Percentiles rank a stretch among this genome's conserved stretches.
Conservation (phyloP, 1,140 invertebrate species). For the Pachypeltis micranthus region DNA sequence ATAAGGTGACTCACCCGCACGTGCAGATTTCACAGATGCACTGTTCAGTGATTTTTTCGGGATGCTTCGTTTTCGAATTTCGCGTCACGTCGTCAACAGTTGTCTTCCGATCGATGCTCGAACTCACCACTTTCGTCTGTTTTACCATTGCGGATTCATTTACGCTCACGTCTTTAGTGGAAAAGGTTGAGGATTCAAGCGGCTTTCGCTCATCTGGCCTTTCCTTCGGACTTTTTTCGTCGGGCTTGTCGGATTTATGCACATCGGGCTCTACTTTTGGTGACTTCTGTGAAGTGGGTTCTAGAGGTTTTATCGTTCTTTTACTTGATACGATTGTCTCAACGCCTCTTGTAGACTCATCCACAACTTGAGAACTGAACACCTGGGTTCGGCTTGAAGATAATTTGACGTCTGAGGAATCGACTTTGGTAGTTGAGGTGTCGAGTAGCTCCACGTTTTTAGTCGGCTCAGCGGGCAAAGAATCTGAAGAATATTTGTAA, state of each 20-base stretch:
- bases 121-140: not conserved
- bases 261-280: not conserved
- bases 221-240: not conserved
- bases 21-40: slow-evolving; percentile 83
- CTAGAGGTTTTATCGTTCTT: no score
- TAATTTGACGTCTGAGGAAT: not conserved
- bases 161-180: no score
- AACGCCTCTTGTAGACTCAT: no score
- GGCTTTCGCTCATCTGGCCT: not conserved
- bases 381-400: not conserved
- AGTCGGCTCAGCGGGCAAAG: not conserved
- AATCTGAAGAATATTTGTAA: not conserved
- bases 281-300: not conserved
- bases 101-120: not conserved
- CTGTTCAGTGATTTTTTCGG: slow-evolving; percentile 41
- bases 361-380: not conserved
- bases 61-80: not conserved
- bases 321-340: no score
- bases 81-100: not conserved
- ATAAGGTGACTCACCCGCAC: slow-evolving; percentile 64
- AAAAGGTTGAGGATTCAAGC: no score
- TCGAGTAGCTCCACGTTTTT: not conserved
- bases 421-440: not conserved
- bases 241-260: not conserved
- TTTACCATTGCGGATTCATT: not conserved